Evolutionary conservation across 2,797 vertebrate species (phyloP).

Genomic region (Perodicticus potto): DNA sequence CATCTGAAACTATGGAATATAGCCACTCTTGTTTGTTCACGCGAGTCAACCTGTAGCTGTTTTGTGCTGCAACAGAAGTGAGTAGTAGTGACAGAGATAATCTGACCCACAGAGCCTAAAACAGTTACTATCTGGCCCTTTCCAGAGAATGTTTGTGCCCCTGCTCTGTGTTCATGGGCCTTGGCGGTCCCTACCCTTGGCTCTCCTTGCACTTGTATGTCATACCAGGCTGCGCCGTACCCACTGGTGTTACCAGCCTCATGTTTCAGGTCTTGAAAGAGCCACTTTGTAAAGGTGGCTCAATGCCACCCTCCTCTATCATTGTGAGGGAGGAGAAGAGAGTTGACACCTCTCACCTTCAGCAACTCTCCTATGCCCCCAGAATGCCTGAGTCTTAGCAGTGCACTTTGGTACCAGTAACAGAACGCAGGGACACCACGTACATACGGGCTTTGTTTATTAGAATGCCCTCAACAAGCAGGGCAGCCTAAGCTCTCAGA

Average conservation of each 20-base stretch:
- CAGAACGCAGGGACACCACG: not conserved
- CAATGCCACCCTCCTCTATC: not conserved
- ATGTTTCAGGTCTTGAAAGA: not conserved
- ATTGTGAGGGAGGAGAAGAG: not conserved
- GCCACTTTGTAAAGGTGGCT: not conserved
- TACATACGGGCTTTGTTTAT: not conserved
- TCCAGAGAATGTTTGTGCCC: not conserved
- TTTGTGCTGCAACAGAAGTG: not conserved
- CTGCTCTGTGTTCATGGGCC: not conserved
- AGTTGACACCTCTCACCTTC: not conserved
- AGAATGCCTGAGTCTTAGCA: not conserved
- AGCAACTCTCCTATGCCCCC: fast-evolving
- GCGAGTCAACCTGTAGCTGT: not conserved
- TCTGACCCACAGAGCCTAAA: not conserved
- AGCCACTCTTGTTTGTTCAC: not conserved
- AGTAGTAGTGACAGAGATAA: not conserved
- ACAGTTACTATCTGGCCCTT: not conserved
- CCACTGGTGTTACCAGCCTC: not conserved
- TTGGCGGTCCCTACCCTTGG: not conserved
- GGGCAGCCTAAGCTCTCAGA: no score
- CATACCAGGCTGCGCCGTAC: not conserved
- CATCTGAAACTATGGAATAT: not conserved
- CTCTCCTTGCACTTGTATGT: not conserved
- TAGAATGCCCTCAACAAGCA: fast-evolving
- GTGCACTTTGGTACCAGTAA: not conserved